A percentile compares a stretch with the other conserved stretches of the same genome.
Conservation (phyloP, 2,888 invertebrate species). For the Eueremaeus valkanovi region DNA sequence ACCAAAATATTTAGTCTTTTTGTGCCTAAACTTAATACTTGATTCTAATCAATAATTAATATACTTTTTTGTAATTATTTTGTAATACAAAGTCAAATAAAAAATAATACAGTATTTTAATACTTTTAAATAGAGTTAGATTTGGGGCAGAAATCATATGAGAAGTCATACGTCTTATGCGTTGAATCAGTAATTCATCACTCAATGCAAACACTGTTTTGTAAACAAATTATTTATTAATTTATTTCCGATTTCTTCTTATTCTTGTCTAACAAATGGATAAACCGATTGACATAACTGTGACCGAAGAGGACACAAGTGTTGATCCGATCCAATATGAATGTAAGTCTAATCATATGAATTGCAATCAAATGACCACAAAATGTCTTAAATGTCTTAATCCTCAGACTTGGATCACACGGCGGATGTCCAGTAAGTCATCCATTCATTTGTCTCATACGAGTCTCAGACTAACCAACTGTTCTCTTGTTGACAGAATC, state of each 20-base stretch:
- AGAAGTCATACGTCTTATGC: no score
- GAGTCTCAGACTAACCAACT: background rate
- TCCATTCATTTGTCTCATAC: background rate
- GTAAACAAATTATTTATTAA: background rate
- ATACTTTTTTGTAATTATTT: no score
- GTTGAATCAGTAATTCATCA: background rate
- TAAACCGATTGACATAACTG: constrained; percentile 1
- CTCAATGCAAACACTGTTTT: background rate
- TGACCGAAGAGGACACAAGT: constrained; percentile 37
- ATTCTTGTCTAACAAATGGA: background rate
- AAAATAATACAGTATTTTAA: no score
- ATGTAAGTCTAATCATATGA: constrained; percentile 39
- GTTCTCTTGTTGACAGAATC: constrained; percentile 39
- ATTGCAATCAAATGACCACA: background rate
- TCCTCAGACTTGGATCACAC: constrained; percentile 47
- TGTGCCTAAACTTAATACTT: no score
- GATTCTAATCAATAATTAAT: no score
- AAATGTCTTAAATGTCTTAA: background rate
- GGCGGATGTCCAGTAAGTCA: constrained; percentile 47
- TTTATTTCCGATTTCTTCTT: background rate
- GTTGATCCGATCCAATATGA: constrained; percentile 44
- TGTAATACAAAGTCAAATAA: no score
- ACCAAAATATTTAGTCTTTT: no score
- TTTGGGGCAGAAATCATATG: no score
- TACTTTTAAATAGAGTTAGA: no score